Conservation (phyloP, 2,888 invertebrate genomes). For the Dolichomitus sp. region DNA sequence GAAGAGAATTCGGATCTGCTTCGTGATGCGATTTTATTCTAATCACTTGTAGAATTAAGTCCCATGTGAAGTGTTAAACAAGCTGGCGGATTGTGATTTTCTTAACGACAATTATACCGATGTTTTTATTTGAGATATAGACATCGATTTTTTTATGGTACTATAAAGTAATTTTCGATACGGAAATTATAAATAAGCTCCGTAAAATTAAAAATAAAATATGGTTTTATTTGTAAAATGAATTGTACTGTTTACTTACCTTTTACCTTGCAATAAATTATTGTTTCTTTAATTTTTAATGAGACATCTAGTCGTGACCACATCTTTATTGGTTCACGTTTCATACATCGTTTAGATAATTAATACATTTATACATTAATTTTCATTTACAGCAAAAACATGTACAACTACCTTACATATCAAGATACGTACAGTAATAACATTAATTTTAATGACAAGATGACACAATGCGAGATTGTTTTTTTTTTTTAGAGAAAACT, state of each 20-base stretch:
- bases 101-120: not conserved
- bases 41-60: not conserved
- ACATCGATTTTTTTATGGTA: not conserved
- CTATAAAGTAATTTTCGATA: slow-evolving; percentile 7
- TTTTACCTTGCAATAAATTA: not conserved
- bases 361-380: slow-evolving; percentile 72
- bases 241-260: slow-evolving; percentile 3
- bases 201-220: slow-evolving; percentile 20
- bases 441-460: slow-evolving; percentile 65
- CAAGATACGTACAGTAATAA: slow-evolving; percentile 67
- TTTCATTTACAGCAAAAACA: slow-evolving; percentile 72
- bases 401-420: slow-evolving; percentile 72
- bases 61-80: not conserved
- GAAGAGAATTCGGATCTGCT: not conserved
- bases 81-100: not conserved
- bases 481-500: slow-evolving; percentile 36
- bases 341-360: slow-evolving; percentile 66
- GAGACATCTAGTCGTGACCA: slow-evolving; percentile 43
- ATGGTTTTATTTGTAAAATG: slow-evolving; percentile 17
- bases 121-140: slow-evolving; percentile 8
- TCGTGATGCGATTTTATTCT: not conserved
- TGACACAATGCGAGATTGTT: slow-evolving; percentile 55
- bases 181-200: slow-evolving; percentile 11
- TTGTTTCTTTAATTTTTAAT: slow-evolving; percentile 9
- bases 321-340: slow-evolving; percentile 56